Percentiles rank a stretch among this genome's conserved stretches.
phyloP scores from a whole-genome alignment of 2,888 invertebrate species.

The Mimachlamys varia region DNA sequence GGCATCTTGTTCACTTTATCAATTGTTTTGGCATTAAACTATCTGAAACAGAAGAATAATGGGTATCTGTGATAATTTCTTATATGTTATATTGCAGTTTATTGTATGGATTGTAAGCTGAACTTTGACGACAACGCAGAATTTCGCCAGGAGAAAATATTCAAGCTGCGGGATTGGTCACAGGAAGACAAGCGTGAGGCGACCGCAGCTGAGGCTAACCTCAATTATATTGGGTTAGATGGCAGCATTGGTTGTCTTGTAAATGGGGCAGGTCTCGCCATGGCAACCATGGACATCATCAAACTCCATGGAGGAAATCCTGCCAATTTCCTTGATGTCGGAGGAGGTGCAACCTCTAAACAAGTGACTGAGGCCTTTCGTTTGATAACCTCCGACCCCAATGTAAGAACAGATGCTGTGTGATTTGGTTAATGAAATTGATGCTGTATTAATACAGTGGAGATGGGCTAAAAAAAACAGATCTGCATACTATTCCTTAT shows the following conservation, averaged over 20 bases:
- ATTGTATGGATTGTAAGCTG: conserved; percentile 96
- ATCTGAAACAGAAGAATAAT: too few relatives aligned
- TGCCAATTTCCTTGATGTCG: conserved; percentile 98
- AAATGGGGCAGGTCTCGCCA: conserved; percentile 97
- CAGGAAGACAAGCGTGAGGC: conserved; percentile 97
- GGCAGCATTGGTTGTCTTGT: conserved; percentile 97
- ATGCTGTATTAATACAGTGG: neutral
- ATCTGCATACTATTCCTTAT: too few relatives aligned
- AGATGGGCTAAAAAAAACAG: too few relatives aligned
- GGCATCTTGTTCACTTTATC: too few relatives aligned
- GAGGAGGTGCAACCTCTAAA: conserved; percentile 95
- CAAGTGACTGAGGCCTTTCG: conserved; percentile 97
- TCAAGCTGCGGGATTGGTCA: conserved; percentile 91
- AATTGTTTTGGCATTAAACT: too few relatives aligned
- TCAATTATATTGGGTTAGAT: conserved; percentile 97
- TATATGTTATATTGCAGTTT: conserved; percentile 84
- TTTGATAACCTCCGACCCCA: conserved; percentile 96
- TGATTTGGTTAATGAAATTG: neutral
- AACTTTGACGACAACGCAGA: conserved; percentile 97
- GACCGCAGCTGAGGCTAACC: conserved; percentile 92
- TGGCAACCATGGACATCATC: conserved; percentile 99
- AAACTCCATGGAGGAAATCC: conserved; percentile 97
- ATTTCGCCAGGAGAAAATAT: conserved; percentile 93
- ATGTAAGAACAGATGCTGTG: conserved; percentile 82
- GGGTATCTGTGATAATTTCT: too few relatives aligned